A percentile compares a stretch with the other conserved stretches of the same genome.
Evolutionary conservation across 1,140 invertebrate species (phyloP).

Genomic region (Sinella curviseta): DNA sequence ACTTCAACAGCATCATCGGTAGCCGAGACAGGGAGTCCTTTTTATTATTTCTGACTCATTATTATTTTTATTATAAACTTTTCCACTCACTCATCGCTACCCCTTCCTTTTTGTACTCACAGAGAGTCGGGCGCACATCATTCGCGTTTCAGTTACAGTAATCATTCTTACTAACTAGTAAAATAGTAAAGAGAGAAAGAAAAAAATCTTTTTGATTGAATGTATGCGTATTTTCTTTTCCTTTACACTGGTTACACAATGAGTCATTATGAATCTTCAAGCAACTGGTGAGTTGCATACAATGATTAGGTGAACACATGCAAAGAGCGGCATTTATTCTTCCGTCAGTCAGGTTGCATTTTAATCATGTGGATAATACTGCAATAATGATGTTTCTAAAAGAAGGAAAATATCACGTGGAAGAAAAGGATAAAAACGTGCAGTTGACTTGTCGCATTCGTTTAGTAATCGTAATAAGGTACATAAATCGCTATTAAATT

Average conservation of each 20-base stretch:
- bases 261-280: not conserved
- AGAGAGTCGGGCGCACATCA: not conserved
- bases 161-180: not conserved
- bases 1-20: not conserved
- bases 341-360: not conserved
- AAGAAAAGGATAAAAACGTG: no score
- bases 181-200: not conserved
- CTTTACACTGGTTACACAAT: not conserved
- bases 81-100: not conserved
- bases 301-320: not conserved
- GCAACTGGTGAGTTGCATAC: not conserved
- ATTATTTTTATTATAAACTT: not conserved
- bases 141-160: not conserved
- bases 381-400: no score
- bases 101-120: not conserved
- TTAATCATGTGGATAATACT: no score
- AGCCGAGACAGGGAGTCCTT: constrained; percentile 14
- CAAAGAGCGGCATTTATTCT: not conserved
- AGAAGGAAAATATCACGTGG: no score
- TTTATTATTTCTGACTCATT: not conserved
- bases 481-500: no score
- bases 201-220: not conserved
- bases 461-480: no score
- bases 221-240: not conserved
- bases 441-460: no score